Base-by-base conservation (phyloP, 2,113 vertebrate species). In the Nycticorax nycticorax region DNA sequence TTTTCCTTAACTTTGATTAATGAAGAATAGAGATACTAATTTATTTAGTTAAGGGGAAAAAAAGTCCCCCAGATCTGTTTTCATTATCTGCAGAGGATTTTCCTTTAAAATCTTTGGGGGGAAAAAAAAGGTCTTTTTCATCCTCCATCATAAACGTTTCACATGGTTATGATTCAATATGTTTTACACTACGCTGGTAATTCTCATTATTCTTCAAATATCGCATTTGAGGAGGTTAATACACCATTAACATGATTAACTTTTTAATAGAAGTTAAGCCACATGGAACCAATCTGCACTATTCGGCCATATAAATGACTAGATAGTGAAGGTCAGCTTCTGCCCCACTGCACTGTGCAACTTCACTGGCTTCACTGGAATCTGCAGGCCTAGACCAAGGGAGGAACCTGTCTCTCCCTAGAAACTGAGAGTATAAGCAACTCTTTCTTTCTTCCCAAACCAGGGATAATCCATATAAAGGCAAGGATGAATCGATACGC, bases 131-230 rank as follows among this genome's bases (percentile, higher is more conserved):
- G 10, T 14, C 8, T n/a, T n/a, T 60, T 85, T 87, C 73, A 50
- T 62, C 14, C 13, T 56, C 15, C 66, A 6, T 53, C 91, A 66
- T 66, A 78, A 87, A 75, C 0, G 16, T 62, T 91, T 95, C 85
- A 83, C 48, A 85, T 80, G 35, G 57, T 77, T 85, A 82, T 85
- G 57, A 89, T 81, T 92, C 89, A 89, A 28, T 75, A 72, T 72
- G 81, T 85, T 97, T 76, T 80, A 89, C 73, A 79, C 45, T 77
- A 79, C 81, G 79, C 13, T 66, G 30, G 32, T 79, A 95, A 94
- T 91, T 94, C 87, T 91, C 81, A 76, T 83, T 92, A 88, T 89
- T 97, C 47, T 93, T 85, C 86, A 95, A 89, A 81, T 84, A 87
- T 23, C 33, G 26, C 66, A 93, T 89, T 45, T 89, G 45, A 94